These are phyloP conservation scores for Hyppa rectilinea DNA, from an alignment of 2,888 invertebrate genomes.

Conservation along the genomic window DNA sequence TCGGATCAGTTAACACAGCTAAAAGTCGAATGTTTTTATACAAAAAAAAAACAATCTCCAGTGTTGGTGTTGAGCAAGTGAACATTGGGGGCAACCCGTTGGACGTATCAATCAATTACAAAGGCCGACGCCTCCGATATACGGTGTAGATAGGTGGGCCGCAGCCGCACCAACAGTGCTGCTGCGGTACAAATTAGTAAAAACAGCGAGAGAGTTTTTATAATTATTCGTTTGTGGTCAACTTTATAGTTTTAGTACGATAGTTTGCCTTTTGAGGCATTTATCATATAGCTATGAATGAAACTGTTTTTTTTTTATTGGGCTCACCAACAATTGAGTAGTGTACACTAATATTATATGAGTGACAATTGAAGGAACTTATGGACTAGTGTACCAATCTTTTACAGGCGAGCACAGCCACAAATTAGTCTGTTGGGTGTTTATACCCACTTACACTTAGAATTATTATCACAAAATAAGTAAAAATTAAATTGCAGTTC, in stretches of 20 bases:
- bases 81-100: constrained; percentile 69
- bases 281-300: not conserved
- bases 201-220: constrained; percentile 32
- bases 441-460: no score
- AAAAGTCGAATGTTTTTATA: constrained; percentile 42
- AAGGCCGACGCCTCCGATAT: constrained; percentile 84
- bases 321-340: no score
- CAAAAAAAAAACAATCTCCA: constrained; percentile 64
- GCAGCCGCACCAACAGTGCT: constrained; percentile 68
- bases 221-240: not conserved
- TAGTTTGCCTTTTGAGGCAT: no score
- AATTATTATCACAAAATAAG: no score
- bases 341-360: no score
- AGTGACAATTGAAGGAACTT: no score
- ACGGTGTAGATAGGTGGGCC: constrained; percentile 79
- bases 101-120: constrained; percentile 89
- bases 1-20: constrained; percentile 49
- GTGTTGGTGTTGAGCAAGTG: constrained; percentile 55
- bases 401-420: no score
- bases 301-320: no score
- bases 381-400: no score
- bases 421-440: no score
- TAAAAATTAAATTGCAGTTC: no score
- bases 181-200: constrained; percentile 58
- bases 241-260: not conserved